Percentiles rank a stretch among this genome's conserved stretches.
Conservation (phyloP, 2,113 vertebrate species). For the Hyla sarda region DNA sequence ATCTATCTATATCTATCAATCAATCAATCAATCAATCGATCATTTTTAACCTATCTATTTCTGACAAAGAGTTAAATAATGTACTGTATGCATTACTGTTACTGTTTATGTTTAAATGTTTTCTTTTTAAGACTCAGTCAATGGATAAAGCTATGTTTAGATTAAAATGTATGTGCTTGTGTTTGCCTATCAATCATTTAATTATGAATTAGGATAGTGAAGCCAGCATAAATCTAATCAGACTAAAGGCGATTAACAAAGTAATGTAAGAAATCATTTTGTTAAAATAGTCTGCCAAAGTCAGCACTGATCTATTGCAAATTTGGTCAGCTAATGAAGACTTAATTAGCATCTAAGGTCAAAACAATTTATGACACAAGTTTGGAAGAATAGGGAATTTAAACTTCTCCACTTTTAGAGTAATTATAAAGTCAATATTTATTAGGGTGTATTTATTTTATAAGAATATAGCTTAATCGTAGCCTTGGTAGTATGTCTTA, state of each 20-base stretch:
- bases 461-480: not conserved
- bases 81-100: not conserved
- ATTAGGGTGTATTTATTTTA: not conserved
- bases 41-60: too few relatives aligned
- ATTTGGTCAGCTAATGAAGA: conserved; percentile 81
- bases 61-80: not conserved
- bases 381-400: conserved; percentile 59
- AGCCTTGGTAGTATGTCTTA: not conserved
- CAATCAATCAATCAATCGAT: too few relatives aligned
- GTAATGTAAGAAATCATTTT: conserved; percentile 83
- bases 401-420: not conserved
- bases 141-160: conserved; percentile 39
- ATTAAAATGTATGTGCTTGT: conserved; percentile 65
- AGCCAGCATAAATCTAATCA: conserved; percentile 80
- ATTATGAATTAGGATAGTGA: conserved; percentile 81
- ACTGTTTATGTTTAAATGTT: not conserved
- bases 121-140: not conserved
- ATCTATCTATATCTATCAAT: not conserved
- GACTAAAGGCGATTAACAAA: conserved; percentile 83
- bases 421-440: not conserved
- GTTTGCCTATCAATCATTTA: conserved; percentile 73
- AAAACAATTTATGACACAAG: conserved; percentile 75
- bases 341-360: conserved; percentile 77
- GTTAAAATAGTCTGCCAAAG: conserved; percentile 79
- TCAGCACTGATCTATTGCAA: conserved; percentile 79